Base-by-base conservation (phyloP, 2,113 vertebrate genomes). In the Mohoua ochrocephala region DNA sequence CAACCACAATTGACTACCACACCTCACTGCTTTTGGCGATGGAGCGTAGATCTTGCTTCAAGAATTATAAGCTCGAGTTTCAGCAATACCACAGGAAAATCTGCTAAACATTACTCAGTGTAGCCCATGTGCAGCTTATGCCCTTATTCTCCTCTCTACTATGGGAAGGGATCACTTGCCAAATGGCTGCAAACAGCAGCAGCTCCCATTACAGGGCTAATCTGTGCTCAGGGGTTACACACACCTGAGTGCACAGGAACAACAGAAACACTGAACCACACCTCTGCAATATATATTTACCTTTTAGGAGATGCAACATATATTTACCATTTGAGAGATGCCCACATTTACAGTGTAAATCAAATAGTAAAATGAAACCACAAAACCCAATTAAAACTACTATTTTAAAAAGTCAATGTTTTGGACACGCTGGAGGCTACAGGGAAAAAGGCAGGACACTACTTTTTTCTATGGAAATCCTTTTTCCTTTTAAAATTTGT, bases 401-500 rank as follows among this genome's bases (percentile, higher is more conserved):
- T n/a, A 4, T 50, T 91, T 80, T 4, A 77, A 87, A 84, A 69
- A 27, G 21, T 47, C 45, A 63, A 42, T 89, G 41, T 26, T 92
- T 68, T 71, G 71, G 68, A 75, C 37, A 88, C 0, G 3, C 75
- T 70, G 15, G 28, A 79, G 54, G 30, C 57, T 68, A 76, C 3
- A 35, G 22, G 27, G 3, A 41, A 82, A 93, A 92, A 88, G 65
- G 33, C 39, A 84, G 15, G 30, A 30, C 9, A 18, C 44, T 50
- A 60, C 39, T 56, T 92, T 75, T 50, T 27, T 69, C 28, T 54
- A 5, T 30, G 21, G 28, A 45, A 56, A 86, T 87, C 19, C 37
- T 64, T 93, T 74, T 92, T 77, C n/a, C 22, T 94, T 92, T 94
- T 87, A 82, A 90, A 75, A 37, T 91, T 83, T 78, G 35, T 54